These are phyloP conservation scores for Adoxophyes honmai DNA, from an alignment of 1,140 invertebrate species.

Conservation along the genomic window DNA sequence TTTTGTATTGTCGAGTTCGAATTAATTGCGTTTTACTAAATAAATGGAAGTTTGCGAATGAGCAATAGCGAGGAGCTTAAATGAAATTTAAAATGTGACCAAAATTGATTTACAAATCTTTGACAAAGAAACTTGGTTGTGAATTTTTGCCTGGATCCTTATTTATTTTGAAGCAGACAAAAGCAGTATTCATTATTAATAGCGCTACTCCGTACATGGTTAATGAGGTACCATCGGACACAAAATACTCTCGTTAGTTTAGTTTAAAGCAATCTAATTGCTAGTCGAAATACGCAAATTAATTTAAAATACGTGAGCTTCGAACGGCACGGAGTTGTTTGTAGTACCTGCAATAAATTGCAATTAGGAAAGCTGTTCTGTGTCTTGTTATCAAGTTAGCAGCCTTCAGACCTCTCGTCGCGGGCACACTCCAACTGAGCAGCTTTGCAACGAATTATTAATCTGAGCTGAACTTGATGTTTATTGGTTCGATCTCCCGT, in stretches of 20 bases:
- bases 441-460: slow-evolving; percentile 36
- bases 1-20: slow-evolving; percentile 64
- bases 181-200: too few species aligned
- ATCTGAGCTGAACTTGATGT: not conserved
- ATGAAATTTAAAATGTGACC: not conserved
- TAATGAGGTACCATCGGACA: not conserved
- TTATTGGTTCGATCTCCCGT: not conserved
- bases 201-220: not conserved
- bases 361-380: slow-evolving; percentile 72
- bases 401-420: slow-evolving; percentile 55
- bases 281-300: slow-evolving; percentile 69
- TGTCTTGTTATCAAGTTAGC: slow-evolving; percentile 76
- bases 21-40: slow-evolving; percentile 59
- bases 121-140: too few species aligned
- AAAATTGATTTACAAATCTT: too few species aligned
- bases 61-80: not conserved
- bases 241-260: not conserved
- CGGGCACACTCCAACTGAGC: slow-evolving; percentile 43
- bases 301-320: slow-evolving; percentile 74
- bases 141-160: too few species aligned
- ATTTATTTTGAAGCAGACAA: too few species aligned
- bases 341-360: slow-evolving; percentile 76
- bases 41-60: slow-evolving; percentile 30
- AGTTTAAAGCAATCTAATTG: slow-evolving; percentile 46
- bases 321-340: slow-evolving; percentile 68